Conservation (phyloP, 1,140 invertebrate species). For the Drosophila lacteicornis region DNA sequence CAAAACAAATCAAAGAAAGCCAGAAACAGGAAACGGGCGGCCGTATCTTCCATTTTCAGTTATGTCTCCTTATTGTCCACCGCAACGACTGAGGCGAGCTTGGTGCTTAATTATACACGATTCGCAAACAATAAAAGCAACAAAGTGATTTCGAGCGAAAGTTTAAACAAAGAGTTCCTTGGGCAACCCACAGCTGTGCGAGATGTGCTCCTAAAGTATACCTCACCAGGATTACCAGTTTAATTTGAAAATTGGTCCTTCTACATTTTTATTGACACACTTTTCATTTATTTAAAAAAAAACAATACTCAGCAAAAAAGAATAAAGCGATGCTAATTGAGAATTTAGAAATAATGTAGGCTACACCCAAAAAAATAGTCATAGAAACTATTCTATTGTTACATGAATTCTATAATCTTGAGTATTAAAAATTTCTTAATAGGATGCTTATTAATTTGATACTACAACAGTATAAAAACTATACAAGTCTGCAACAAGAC, state of each 20-base stretch:
- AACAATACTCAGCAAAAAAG: too few species aligned
- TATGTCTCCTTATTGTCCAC: constrained; percentile 12
- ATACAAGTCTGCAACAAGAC: too few species aligned
- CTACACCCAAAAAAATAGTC: too few species aligned
- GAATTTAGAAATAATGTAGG: too few species aligned
- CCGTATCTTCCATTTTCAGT: constrained; percentile 50
- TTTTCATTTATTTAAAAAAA: too few species aligned
- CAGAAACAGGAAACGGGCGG: constrained; percentile 14
- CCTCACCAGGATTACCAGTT: neutral
- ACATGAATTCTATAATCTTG: too few species aligned
- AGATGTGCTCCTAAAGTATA: neutral
- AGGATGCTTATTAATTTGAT: too few species aligned
- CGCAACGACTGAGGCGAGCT: constrained; percentile 8
- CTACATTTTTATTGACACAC: too few species aligned
- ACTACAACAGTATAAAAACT: too few species aligned
- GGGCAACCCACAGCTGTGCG: neutral
- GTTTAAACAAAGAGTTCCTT: constrained; percentile 4
- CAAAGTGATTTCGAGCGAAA: constrained; percentile 36
- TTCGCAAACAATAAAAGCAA: constrained; percentile 37
- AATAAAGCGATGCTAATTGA: too few species aligned
- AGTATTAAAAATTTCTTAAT: too few species aligned
- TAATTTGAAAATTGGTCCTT: neutral
- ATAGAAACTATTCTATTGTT: too few species aligned
- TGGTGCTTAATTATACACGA: constrained; percentile 24
- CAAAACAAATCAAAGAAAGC: constrained; percentile 7